phyloP scores from a whole-genome alignment of 2,797 vertebrate genomes.

The Betta splendens region DNA sequence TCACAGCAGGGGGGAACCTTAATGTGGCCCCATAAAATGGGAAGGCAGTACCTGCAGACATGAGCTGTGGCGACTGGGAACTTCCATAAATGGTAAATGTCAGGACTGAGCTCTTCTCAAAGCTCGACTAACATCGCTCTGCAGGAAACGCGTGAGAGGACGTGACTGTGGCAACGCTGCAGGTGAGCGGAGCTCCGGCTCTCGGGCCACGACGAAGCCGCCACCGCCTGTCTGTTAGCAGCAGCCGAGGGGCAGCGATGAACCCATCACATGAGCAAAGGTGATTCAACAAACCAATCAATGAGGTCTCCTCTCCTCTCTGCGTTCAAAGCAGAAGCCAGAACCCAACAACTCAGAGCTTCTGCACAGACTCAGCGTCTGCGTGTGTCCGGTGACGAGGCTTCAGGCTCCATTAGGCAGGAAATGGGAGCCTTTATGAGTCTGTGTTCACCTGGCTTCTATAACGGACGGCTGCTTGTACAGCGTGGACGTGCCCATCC shows the following conservation, averaged over 20 bases:
- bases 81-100: constrained; percentile 71
- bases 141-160: constrained; percentile 21
- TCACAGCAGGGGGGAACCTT: constrained; percentile 50
- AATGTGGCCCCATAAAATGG: constrained; percentile 65
- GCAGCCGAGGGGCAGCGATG: too few relatives aligned
- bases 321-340: too few relatives aligned
- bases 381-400: constrained; percentile 38
- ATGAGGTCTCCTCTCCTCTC: too few relatives aligned
- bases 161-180: not conserved
- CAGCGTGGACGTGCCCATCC: too few relatives aligned
- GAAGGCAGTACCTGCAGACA: constrained; percentile 67
- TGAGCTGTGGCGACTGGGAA: constrained; percentile 34
- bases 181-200: too few relatives aligned
- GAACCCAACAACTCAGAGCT: too few relatives aligned
- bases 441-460: constrained; percentile 77
- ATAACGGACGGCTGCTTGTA: constrained; percentile 64
- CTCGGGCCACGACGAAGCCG: too few relatives aligned
- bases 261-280: too few relatives aligned
- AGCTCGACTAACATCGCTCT: constrained; percentile 39
- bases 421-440: constrained; percentile 77
- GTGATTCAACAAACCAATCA: too few relatives aligned
- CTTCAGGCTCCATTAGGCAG: constrained; percentile 65
- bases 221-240: too few relatives aligned
- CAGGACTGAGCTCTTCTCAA: constrained; percentile 45
- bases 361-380: constrained; percentile 34